Base-by-base conservation (phyloP, 2,113 vertebrate genomes). In the Corydoras maculifer region DNA sequence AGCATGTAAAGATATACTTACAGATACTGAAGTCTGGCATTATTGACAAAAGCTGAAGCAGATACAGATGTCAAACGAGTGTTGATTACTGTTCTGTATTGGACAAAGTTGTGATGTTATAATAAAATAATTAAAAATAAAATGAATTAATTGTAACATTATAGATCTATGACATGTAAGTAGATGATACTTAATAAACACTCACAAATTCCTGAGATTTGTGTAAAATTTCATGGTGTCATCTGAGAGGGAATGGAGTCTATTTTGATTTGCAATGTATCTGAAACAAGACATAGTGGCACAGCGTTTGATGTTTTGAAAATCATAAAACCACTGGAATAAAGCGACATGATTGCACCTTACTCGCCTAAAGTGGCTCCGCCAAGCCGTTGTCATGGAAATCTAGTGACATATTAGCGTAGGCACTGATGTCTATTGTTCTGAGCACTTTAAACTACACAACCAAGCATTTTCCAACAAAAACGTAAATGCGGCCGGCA, bases 151-250 rank as follows among this genome's bases (percentile, higher is more conserved):
- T 57, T 7, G 13, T 57, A 7, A 57, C 54, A 15, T 14, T 57
- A n/a, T 57, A 57, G n/a, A 57, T 4, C 35, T 43, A 43, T 2
- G 35, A 14, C 6, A 57, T 4, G n/a, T n/a, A 57, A 10, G 10
- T 10, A 53, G 9, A 57, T 57, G 14, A 57, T 13, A 55, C 3
- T 13, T n/a, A 10, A 32, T 8, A 69, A 25, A 70, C 88, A 98
- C 97, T 97, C 79, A 99, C 97, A 99, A 84, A 82, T 95, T 98
- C 86, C 87, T 93, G 83, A 99, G 92, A 83, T 94, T 94, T 60
- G 88, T 86, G 75, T 98, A 99, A 85, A 89, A 90, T 83, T 93
- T 93, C 84, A 98, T 83, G 73, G 95, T 93, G 81, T 91, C 90
- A 79, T 96, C 93, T 1, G 85, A 94, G 82, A 99, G 96, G 71